phyloP scores from a whole-genome alignment of 35 echinoderm and acorn worm genomes.

The Strongylocentrotus purpuratus region DNA sequence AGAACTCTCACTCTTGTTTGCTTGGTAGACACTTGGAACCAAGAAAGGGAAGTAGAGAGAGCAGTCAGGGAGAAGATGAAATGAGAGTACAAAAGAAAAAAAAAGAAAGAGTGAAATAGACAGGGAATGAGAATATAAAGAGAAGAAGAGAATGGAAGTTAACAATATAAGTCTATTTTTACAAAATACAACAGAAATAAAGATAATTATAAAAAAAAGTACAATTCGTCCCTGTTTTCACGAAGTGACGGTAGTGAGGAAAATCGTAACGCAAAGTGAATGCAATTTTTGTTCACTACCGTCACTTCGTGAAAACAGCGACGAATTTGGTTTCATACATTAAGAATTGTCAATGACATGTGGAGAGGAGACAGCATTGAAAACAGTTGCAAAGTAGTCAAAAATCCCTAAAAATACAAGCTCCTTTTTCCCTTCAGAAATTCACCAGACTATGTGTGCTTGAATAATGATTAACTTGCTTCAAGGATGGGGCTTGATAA shows the following conservation, averaged over 20 bases:
- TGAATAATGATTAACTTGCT: constrained; percentile 12
- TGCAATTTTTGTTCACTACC: too few relatives aligned
- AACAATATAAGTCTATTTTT: background rate
- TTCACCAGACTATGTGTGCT: background rate
- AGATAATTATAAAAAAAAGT: background rate
- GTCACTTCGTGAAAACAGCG: too few relatives aligned
- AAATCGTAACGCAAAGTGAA: too few relatives aligned
- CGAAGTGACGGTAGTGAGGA: too few relatives aligned
- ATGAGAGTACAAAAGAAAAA: background rate
- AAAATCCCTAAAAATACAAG: background rate
- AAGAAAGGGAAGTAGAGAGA: background rate
- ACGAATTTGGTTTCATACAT: background rate
- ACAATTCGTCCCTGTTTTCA: too few relatives aligned
- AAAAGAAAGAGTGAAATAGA: background rate
- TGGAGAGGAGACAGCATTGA: background rate
- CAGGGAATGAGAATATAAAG: background rate
- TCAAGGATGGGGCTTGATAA: background rate
- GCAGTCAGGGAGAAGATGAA: background rate
- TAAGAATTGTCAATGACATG: background rate
- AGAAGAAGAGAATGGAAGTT: background rate
- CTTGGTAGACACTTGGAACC: background rate
- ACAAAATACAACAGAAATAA: background rate
- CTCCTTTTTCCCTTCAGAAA: background rate
- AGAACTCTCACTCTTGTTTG: background rate
- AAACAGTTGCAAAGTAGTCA: background rate